Evolutionary conservation across 1,140 invertebrate genomes (phyloP).

Genomic region (Euglossa dilemma): DNA sequence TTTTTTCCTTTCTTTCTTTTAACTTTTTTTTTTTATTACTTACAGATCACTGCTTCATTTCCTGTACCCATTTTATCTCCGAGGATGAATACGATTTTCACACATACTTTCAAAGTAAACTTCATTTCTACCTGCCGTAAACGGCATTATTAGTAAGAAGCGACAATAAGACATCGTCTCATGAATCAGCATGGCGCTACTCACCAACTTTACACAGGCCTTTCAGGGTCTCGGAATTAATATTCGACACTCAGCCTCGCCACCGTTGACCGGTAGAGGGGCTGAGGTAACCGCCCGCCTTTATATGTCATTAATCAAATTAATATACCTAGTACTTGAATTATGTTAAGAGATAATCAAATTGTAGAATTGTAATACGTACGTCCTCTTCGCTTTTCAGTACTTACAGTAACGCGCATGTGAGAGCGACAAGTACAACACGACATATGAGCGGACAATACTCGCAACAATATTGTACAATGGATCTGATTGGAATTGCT

Average conservation of each 20-base stretch:
- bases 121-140: conserved; percentile 72
- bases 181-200: conserved; percentile 76
- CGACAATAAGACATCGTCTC: conserved; percentile 70
- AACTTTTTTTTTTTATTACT: conserved; percentile 66
- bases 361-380: conserved; percentile 78
- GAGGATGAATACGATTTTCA: conserved; percentile 69
- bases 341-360: conserved; percentile 76
- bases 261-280: conserved; percentile 68
- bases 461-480: conserved; percentile 82
- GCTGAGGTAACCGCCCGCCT: conserved; percentile 63
- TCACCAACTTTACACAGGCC: conserved; percentile 78
- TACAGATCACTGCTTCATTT: conserved; percentile 77
- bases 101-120: conserved; percentile 79
- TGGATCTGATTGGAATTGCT: conserved; percentile 81
- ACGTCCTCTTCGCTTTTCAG: conserved; percentile 79
- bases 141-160: conserved; percentile 72
- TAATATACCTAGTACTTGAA: conserved; percentile 77
- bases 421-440: conserved; percentile 81
- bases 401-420: conserved; percentile 83
- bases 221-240: conserved; percentile 73
- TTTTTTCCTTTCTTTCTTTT: not conserved
- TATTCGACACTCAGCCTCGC: conserved; percentile 68
- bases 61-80: conserved; percentile 69
- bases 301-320: conserved; percentile 69
- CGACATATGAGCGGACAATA: conserved; percentile 82